phyloP scores from a whole-genome alignment of 37 sponge, comb jelly and placozoan species.

The Haliclona indistincta region DNA sequence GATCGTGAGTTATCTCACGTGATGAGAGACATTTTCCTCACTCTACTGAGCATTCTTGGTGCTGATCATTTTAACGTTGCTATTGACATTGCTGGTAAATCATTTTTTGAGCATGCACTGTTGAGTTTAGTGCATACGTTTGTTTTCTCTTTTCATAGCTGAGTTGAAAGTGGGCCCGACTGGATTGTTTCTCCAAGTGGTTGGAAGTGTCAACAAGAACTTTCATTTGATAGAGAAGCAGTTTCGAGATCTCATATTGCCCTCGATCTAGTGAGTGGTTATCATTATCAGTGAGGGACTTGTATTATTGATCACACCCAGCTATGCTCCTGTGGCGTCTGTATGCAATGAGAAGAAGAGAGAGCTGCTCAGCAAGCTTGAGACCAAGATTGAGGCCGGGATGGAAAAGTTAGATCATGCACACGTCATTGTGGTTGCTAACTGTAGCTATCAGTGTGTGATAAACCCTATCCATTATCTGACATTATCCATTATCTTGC shows the following conservation, averaged over 20 bases:
- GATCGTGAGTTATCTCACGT: conserved; percentile 58
- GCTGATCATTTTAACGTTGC: conserved; percentile 69
- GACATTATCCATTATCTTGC: neutral
- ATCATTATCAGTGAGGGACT: neutral
- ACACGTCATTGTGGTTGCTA: neutral
- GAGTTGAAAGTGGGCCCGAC: conserved; percentile 28
- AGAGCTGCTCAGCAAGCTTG: conserved; percentile 36
- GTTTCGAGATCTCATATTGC: conserved; percentile 73
- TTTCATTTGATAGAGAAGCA: conserved; percentile 85
- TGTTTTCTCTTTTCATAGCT: neutral
- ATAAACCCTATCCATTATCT: neutral
- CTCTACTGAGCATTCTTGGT: conserved; percentile 64
- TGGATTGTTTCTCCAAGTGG: conserved; percentile 57
- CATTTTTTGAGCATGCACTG: neutral
- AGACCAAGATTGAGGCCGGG: conserved; percentile 81
- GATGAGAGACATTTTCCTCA: conserved; percentile 46
- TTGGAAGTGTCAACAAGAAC: conserved; percentile 57
- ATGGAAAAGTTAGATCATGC: conserved; percentile 59
- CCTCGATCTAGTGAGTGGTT: conserved; percentile 63
- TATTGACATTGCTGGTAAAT: conserved; percentile 71
- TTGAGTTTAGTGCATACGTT: neutral
- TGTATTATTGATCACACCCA: conserved; percentile 6
- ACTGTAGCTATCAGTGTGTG: neutral
- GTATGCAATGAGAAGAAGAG: conserved; percentile 71
- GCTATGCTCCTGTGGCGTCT: conserved; percentile 59